Evolutionary conservation across 2,113 vertebrate species (phyloP).

Genomic region (Muntiacus muntjak): DNA sequence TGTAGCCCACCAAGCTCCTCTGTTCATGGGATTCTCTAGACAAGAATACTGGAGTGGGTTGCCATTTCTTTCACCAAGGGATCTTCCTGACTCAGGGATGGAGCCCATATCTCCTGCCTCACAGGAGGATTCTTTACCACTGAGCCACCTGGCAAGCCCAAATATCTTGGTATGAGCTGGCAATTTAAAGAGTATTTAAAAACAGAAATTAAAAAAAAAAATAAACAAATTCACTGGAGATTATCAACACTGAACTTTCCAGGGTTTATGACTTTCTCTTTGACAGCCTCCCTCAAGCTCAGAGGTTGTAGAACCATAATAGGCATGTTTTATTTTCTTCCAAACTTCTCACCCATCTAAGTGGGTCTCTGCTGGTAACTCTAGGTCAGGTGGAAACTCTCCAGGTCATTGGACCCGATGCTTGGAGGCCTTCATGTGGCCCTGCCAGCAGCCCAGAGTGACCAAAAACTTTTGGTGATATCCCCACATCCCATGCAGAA

Average conservation of each 20-base stretch:
- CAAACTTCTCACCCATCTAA: not conserved
- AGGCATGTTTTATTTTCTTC: not conserved
- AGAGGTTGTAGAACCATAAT: not conserved
- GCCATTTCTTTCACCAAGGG: not conserved
- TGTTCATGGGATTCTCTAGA: not conserved
- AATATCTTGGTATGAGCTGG: not conserved
- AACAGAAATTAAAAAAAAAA: not conserved
- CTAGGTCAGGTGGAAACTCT: not conserved
- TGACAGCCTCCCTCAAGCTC: not conserved
- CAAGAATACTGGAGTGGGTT: not conserved
- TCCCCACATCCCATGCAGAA: not conserved
- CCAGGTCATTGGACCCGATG: not conserved
- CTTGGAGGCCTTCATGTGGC: not conserved
- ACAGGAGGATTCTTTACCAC: not conserved
- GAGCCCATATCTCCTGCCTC: not conserved
- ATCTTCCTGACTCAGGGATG: not conserved
- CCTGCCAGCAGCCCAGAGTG: fast-evolving
- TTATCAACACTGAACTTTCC: not conserved
- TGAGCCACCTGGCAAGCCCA: not conserved
- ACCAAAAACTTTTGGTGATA: not conserved
- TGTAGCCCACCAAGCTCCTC: not conserved
- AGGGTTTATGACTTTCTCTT: not conserved
- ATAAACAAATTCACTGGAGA: not conserved
- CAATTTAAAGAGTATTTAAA: not conserved
- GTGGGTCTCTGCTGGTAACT: not conserved